Evolutionary conservation across 2,113 vertebrate species (phyloP), one percentile per base, ranked within the genome.

Genomic region (Raphicerus campestris): DNA sequence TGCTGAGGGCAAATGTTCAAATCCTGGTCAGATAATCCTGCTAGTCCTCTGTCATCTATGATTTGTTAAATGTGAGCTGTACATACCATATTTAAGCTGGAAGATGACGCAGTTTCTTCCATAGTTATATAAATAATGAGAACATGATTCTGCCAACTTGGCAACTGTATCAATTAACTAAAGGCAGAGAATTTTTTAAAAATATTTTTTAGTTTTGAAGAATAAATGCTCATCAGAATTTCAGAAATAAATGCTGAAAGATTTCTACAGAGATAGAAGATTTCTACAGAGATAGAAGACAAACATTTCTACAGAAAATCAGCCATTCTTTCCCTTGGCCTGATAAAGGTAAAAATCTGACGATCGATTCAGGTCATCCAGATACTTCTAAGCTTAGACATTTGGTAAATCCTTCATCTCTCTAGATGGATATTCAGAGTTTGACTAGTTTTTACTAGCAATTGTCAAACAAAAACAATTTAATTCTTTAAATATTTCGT

Each of bases 401-500:
- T 70, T 90, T 51, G 82, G 20, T 87, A 92, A 94, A 78, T 13
- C 58, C 26, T 83, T 93, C 6, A 24, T 22, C 66, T 95, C 7
- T 82, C 13, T 89, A 77, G 24, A 91, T 28, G 84, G 39, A 92
- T 61, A 6, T 73, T 91, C 66, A 88, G 4, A 30, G 39, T 84
- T 96, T 81, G 14, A 92, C 32, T 75, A 75, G 70, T 90, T 80
- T 70, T 84, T 32, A 56, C 24, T 49, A 75, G 5, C 28, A 66
- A 94, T 35, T 66, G 61, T 20, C 28, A 80, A 82, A 78, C 77
- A 90, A 85, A 92, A 91, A 53, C 16, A 45, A 60, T 55, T 63
- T 86, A 86, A 86, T 82, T 81, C 47, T 58, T 87, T n/a, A 39
- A 89, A n/a, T 87, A 96, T 73, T 84, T 95, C 80, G 17, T 24